Conservation (phyloP, 2,113 vertebrate genomes). For the Puntigrus tetrazona region DNA sequence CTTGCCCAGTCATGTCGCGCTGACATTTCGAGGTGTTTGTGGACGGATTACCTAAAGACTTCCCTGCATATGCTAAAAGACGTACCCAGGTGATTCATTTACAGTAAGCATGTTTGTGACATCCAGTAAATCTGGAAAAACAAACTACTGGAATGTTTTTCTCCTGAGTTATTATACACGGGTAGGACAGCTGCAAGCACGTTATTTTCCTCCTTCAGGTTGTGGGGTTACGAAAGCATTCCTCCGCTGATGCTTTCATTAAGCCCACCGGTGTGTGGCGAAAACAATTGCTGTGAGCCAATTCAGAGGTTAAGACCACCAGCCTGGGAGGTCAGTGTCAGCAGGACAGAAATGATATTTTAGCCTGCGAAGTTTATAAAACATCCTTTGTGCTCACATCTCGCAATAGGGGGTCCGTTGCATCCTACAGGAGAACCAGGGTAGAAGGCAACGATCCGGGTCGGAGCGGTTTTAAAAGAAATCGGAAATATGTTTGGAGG, state of each 20-base stretch:
- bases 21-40: background rate
- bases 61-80: background rate
- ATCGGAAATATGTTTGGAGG: background rate
- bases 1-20: background rate
- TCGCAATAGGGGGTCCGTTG: background rate
- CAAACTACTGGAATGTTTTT: background rate
- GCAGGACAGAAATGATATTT: constrained; percentile 30
- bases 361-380: background rate
- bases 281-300: background rate
- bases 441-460: background rate
- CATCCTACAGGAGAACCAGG: background rate
- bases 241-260: constrained; percentile 24
- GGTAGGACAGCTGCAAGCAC: background rate
- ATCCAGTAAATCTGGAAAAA: background rate
- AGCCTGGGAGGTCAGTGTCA: background rate
- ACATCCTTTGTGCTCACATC: background rate
- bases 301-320: constrained; percentile 26
- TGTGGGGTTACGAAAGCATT: constrained; percentile 25
- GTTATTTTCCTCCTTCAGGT: background rate
- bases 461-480: background rate
- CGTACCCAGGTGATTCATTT: background rate
- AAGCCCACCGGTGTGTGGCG: background rate
- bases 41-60: background rate
- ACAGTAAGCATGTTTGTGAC: constrained; percentile 10
- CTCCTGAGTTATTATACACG: background rate